Conservation (phyloP, 2,797 vertebrate species). For the Gallirallus australis region DNA sequence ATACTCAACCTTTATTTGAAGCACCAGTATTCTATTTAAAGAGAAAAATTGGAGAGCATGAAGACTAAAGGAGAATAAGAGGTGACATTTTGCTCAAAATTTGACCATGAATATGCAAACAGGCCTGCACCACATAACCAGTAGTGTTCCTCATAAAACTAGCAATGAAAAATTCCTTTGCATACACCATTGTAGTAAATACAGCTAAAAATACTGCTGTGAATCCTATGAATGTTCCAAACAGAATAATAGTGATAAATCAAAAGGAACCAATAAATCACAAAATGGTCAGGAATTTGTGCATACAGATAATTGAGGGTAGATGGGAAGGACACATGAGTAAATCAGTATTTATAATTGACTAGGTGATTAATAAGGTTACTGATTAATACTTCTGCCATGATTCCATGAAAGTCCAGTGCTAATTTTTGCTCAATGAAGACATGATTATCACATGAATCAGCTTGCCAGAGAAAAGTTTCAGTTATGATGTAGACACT, state of each 20-base stretch:
- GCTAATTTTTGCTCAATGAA: neutral
- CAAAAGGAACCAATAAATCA: neutral
- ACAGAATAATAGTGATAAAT: neutral
- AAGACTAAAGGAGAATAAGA: neutral
- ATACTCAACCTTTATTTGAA: neutral
- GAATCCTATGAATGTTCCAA: neutral
- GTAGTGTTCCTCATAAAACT: neutral
- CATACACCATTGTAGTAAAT: neutral
- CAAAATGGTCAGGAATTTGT: neutral
- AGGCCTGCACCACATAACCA: neutral
- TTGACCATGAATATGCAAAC: neutral
- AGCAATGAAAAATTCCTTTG: neutral
- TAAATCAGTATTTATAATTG: neutral
- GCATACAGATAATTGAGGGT: neutral
- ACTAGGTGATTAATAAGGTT: neutral
- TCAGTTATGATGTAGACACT: neutral
- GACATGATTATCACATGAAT: neutral
- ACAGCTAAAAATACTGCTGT: neutral
- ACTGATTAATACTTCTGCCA: neutral
- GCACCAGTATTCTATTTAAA: neutral
- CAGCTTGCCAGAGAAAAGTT: neutral
- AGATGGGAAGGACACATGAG: neutral
- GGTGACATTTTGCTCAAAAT: neutral
- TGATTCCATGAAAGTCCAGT: neutral
- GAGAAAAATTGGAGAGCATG: neutral